A percentile compares a stretch with the other conserved stretches of the same genome.
Conservation (phyloP, 1,140 invertebrate species). For the Telenomus remus region DNA sequence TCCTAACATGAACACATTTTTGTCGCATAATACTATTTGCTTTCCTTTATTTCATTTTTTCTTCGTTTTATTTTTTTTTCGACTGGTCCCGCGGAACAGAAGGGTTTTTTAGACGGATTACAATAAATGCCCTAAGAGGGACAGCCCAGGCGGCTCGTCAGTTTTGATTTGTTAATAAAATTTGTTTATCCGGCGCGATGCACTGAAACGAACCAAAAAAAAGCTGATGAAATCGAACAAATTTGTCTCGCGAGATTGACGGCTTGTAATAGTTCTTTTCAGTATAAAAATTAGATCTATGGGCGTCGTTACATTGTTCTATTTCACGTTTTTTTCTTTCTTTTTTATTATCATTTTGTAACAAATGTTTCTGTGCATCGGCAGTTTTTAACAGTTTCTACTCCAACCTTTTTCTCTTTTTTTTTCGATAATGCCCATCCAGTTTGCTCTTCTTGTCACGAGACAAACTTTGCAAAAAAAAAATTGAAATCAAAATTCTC, state of each 20-base stretch:
- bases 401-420: slow-evolving; percentile 1
- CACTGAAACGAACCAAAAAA: slow-evolving; percentile 25
- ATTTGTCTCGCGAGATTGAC: slow-evolving; percentile 32
- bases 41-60: slow-evolving; percentile 12
- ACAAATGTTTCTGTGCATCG: slow-evolving; percentile 10
- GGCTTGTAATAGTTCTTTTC: slow-evolving; percentile 47
- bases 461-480: neutral
- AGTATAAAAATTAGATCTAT: slow-evolving; percentile 55
- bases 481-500: too few relatives aligned
- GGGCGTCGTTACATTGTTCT: slow-evolving; percentile 44
- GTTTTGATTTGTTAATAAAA: slow-evolving; percentile 17
- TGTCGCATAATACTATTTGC: slow-evolving; percentile 36
- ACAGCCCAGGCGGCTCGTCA: neutral
- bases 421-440: slow-evolving; percentile 33
- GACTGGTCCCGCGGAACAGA: slow-evolving; percentile 41
- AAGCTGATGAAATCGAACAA: slow-evolving; percentile 51
- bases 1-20: slow-evolving; percentile 58
- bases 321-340: slow-evolving; percentile 33
- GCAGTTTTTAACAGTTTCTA: slow-evolving; percentile 17
- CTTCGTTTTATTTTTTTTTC: slow-evolving; percentile 10
- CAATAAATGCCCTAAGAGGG: slow-evolving; percentile 36
- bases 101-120: slow-evolving; percentile 18
- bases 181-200: neutral
- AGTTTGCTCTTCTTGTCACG: neutral
- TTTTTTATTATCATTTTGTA: slow-evolving; percentile 37